Conservation (phyloP, 2,113 vertebrate species). For the Entelurus aequoreus region DNA sequence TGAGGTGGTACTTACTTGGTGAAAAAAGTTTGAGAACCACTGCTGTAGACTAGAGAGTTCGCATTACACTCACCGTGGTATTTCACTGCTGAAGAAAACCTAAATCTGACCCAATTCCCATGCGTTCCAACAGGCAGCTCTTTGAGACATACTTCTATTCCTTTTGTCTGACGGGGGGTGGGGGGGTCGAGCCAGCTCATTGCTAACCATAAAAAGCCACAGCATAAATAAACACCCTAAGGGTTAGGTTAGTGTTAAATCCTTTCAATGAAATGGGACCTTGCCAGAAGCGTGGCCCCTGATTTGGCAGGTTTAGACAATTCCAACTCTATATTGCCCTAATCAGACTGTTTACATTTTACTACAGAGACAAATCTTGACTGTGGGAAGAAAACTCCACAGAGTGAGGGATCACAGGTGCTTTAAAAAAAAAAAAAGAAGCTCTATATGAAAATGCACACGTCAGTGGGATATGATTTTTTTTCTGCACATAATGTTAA, state of each 20-base stretch:
- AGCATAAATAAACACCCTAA: slow-evolving; percentile 35
- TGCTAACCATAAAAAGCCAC: slow-evolving; percentile 28
- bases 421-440: slow-evolving; percentile 27
- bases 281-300: slow-evolving; percentile 29
- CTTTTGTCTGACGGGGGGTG: slow-evolving; percentile 34
- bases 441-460: slow-evolving; percentile 54
- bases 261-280: slow-evolving; percentile 10
- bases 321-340: slow-evolving; percentile 1
- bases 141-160: slow-evolving; percentile 29
- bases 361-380: background rate
- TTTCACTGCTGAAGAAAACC: slow-evolving; percentile 21
- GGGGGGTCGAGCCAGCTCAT: slow-evolving; percentile 22
- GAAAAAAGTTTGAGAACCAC: no score
- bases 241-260: slow-evolving; percentile 22
- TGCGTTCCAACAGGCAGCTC: slow-evolving; percentile 31
- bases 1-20: no score
- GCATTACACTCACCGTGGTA: slow-evolving; percentile 12
- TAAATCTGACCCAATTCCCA: slow-evolving; percentile 54
- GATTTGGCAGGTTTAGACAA: slow-evolving; percentile 27
- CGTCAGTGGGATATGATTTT: no score
- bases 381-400: background rate
- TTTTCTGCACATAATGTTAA: no score
- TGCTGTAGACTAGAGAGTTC: background rate
- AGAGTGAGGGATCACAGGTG: slow-evolving; percentile 9
- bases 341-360: slow-evolving; percentile 2